Evolutionary conservation across 2,797 vertebrate genomes (phyloP), one percentile per base, ranked within the genome.

Genomic region (Sphaeramia orbicularis): DNA sequence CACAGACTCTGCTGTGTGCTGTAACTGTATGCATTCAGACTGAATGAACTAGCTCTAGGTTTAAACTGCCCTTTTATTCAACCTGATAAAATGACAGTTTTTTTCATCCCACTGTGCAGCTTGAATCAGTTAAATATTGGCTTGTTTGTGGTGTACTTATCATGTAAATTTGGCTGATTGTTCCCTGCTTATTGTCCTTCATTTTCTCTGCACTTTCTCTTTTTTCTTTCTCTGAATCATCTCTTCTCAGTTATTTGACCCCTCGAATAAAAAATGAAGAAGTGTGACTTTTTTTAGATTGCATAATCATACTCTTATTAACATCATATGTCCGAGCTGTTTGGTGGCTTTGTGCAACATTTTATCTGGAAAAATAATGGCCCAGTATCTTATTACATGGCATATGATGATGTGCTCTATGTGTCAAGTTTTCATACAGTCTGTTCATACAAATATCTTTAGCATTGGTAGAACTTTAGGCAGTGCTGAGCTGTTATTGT

Each of bases 211-310:
- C 10, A 27, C 4, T 38, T 41, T 32, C 19, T 16, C 9, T 3
- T 47, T 35, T 50, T 18, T 49, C 14, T 43, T 6, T 41, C 37
- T 13, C 1, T 27, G 7, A 36, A 3, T 13, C 16, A 43, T 47
- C 12, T 15, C 3, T 30, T 30, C 1, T 1, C 37, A 36, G 21
- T 63, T 50, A 42, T 15, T 42, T 58, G n/a, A 57, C 10, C 12
- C 21, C 0, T 11, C 3, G 42, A 36, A 38, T n/a, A 47, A 48
- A 30, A 54, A 53, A 15, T 54, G 51, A 59, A 10, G n/a, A n/a
- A 36, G 14, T 16, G 49, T 2, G 16, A 41, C 11, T 63, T 55
- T 55, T 6, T 30, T 35, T 14, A 69, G 43, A 48, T 55, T 6
- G 11, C 13, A 21, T 19, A 43, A 16, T 43, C 11, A 16, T n/a